Conservation (phyloP, 2,797 vertebrate species). For the Neostethus bicornis region DNA sequence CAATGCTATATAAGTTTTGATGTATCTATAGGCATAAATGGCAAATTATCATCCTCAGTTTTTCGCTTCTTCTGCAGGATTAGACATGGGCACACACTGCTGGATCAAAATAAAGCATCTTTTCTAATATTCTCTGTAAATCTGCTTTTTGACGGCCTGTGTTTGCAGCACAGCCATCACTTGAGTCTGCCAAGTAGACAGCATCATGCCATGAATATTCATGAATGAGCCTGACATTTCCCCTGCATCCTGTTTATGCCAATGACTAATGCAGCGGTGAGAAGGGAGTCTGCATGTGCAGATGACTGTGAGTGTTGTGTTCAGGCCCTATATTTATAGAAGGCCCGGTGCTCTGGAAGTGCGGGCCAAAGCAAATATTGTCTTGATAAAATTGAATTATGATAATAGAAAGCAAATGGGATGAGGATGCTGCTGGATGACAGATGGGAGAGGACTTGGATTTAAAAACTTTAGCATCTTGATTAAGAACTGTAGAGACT, state of each 20-base stretch:
- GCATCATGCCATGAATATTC: conserved; percentile 78
- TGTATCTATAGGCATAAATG: no score
- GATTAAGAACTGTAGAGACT: conserved; percentile 12
- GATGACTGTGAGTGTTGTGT: conserved; percentile 54
- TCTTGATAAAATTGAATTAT: conserved; percentile 63
- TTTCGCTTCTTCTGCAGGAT: conserved; percentile 22
- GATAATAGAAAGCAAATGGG: conserved; percentile 58
- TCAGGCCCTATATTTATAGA: conserved; percentile 68
- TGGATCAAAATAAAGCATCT: conserved; percentile 52
- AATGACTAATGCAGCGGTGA: conserved; percentile 72
- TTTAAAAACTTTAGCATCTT: conserved; percentile 17
- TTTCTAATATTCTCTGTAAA: conserved; percentile 46
- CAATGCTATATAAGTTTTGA: no score
- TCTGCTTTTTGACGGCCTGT: conserved; percentile 48
- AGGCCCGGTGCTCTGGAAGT: conserved; percentile 57
- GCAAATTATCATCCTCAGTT: conserved; percentile 20
- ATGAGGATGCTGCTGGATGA: conserved; percentile 40
- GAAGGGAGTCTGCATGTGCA: conserved; percentile 53
- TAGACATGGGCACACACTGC: conserved; percentile 16
- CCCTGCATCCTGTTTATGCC: conserved; percentile 76
- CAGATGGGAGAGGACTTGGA: conserved; percentile 4
- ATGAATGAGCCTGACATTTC: conserved; percentile 76
- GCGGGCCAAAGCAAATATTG: conserved; percentile 74
- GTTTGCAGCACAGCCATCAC: conserved; percentile 65
- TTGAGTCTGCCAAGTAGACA: conserved; percentile 71